Conservation (phyloP, 2,888 invertebrate genomes). For the Clistopyga incitator region DNA sequence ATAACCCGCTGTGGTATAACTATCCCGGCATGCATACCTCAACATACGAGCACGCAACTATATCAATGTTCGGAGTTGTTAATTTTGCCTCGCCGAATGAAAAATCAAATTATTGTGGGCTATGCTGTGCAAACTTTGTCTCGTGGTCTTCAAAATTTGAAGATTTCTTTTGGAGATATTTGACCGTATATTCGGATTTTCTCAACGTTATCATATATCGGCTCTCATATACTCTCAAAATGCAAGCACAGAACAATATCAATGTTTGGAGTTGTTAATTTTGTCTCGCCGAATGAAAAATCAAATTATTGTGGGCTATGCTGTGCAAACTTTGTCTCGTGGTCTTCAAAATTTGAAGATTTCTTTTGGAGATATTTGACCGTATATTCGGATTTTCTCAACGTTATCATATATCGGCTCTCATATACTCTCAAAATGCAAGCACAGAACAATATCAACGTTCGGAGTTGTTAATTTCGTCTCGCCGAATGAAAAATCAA, state of each 20-base stretch:
- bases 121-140: too few relatives aligned
- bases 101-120: conserved; percentile 75
- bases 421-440: not conserved
- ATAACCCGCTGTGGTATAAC: conserved; percentile 36
- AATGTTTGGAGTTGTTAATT: not conserved
- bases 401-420: too few relatives aligned
- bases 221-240: too few relatives aligned
- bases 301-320: conserved; percentile 72
- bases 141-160: too few relatives aligned
- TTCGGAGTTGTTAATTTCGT: not conserved
- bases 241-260: not conserved
- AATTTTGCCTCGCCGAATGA: conserved; percentile 66
- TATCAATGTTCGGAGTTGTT: not conserved
- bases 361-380: too few relatives aligned
- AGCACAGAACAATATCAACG: not conserved
- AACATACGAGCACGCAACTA: conserved; percentile 4
- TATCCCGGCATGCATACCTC: conserved; percentile 12
- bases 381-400: too few relatives aligned
- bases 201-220: too few relatives aligned
- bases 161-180: too few relatives aligned
- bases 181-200: too few relatives aligned
- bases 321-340: too few relatives aligned
- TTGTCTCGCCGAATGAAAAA: conserved; percentile 71
- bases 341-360: too few relatives aligned
- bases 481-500: conserved; percentile 73